Evolutionary conservation across 2,797 vertebrate species (phyloP).

Genomic region (Pangasius macronema): DNA sequence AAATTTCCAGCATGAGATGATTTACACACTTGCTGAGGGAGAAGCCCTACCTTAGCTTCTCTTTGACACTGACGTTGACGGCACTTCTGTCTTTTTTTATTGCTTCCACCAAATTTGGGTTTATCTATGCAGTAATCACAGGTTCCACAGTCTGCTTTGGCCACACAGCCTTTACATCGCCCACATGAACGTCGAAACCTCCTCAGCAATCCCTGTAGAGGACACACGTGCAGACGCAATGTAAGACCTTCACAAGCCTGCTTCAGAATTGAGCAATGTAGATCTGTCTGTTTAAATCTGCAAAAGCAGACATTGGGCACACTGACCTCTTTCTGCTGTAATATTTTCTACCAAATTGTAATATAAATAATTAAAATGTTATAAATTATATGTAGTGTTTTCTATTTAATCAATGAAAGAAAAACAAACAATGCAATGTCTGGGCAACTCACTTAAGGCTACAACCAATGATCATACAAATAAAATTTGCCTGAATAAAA

Average conservation of each 20-base stretch:
- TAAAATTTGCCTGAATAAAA: not conserved
- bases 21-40: not conserved
- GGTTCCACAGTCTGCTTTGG: slow-evolving; percentile 82
- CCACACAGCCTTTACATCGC: slow-evolving; percentile 83
- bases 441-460: not conserved
- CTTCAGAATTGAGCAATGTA: not conserved
- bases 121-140: slow-evolving; percentile 92
- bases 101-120: slow-evolving; percentile 90
- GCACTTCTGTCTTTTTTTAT: slow-evolving; percentile 91
- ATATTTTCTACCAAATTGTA: not conserved
- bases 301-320: not conserved
- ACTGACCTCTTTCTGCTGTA: not conserved
- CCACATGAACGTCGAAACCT: slow-evolving; percentile 83
- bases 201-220: slow-evolving; percentile 68
- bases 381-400: not conserved
- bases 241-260: not conserved
- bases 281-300: not conserved
- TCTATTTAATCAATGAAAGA: not conserved
- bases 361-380: not conserved
- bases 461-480: not conserved
- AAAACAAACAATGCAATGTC: not conserved
- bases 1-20: not conserved
- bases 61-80: slow-evolving; percentile 86
- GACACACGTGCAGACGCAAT: not conserved
- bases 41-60: slow-evolving; percentile 80